phyloP scores from a whole-genome alignment of 2,797 vertebrate genomes.

The Cirrhinus molitorella region DNA sequence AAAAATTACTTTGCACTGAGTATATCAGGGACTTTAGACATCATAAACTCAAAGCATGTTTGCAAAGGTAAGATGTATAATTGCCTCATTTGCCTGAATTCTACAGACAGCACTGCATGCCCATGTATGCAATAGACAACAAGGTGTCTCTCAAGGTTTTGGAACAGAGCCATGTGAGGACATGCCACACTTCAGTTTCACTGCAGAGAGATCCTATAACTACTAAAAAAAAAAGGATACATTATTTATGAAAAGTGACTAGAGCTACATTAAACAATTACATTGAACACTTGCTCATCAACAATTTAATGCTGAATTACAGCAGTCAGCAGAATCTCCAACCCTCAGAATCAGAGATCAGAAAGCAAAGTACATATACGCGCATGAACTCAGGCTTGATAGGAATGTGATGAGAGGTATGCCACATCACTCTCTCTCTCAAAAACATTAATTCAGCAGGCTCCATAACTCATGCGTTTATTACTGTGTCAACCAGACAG shows the following conservation, averaged over 20 bases:
- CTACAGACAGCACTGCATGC: neutral
- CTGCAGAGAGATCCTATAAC: slow-evolving; percentile 2
- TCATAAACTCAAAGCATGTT: no score
- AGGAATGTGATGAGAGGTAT: slow-evolving; percentile 9
- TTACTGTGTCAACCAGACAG: neutral
- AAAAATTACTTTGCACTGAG: no score
- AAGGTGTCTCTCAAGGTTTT: neutral
- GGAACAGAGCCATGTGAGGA: neutral
- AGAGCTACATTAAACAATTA: neutral
- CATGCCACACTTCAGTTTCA: slow-evolving; percentile 10
- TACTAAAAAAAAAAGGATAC: neutral
- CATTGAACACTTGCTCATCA: slow-evolving; percentile 14
- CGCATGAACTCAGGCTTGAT: neutral
- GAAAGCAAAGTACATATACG: slow-evolving; percentile 4
- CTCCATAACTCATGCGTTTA: slow-evolving; percentile 13
- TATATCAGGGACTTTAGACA: no score
- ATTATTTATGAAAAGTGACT: slow-evolving; percentile 7
- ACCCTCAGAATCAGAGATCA: neutral
- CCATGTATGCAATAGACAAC: neutral
- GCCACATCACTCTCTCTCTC: neutral
- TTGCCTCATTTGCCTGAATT: no score
- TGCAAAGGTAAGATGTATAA: no score
- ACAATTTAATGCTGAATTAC: slow-evolving; percentile 8
- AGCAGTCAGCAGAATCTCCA: neutral
- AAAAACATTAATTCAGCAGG: neutral